phyloP scores from a whole-genome alignment of 2,888 invertebrate genomes.

The Lithodes maja region DNA sequence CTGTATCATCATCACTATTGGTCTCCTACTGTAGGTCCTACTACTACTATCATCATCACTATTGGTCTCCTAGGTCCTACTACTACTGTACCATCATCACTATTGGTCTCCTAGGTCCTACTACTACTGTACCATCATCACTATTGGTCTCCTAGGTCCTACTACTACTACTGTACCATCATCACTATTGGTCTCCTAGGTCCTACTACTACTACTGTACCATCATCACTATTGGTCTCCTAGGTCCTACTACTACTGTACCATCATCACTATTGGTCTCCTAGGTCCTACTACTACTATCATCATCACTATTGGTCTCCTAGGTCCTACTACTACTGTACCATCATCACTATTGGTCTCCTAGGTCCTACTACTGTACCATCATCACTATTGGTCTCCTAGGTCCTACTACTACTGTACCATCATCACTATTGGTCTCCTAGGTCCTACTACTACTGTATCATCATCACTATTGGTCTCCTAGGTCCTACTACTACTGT shows the following conservation, averaged over 20 bases:
- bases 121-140: neutral
- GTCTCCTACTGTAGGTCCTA: neutral
- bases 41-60: neutral
- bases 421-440: too few relatives aligned
- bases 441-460: constrained; percentile 15
- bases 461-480: neutral
- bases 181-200: too few relatives aligned
- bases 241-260: constrained; percentile 5
- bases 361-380: neutral
- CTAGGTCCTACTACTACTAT: neutral
- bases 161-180: neutral
- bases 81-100: neutral
- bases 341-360: too few relatives aligned
- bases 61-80: neutral
- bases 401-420: constrained; percentile 5
- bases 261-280: too few relatives aligned
- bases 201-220: constrained; percentile 2
- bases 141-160: neutral
- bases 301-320: too few relatives aligned
- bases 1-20: too few relatives aligned
- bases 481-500: constrained; percentile 5
- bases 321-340: constrained; percentile 5
- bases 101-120: neutral
- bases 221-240: too few relatives aligned
- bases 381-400: too few relatives aligned